These are phyloP conservation scores for Colinus virginianus DNA, from an alignment of 2,113 vertebrate species.

Conservation along the genomic window DNA sequence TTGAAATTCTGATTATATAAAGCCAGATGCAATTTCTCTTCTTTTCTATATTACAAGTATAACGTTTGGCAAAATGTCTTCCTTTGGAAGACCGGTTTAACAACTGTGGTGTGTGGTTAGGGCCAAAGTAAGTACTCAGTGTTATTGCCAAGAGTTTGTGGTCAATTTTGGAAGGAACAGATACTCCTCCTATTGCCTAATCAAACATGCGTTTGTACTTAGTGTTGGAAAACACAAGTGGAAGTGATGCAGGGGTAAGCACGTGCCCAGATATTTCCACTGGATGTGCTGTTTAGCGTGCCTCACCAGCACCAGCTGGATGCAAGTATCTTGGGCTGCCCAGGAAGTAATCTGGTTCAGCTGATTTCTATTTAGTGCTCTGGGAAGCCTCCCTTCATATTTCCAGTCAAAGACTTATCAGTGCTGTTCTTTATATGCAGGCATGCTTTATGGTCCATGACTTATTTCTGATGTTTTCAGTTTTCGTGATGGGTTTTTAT, in stretches of 20 bases:
- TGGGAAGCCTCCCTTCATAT: background rate
- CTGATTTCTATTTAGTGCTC: background rate
- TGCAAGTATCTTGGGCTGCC: background rate
- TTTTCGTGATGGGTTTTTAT: background rate
- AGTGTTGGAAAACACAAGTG: slow-evolving; percentile 1
- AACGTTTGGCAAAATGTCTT: background rate
- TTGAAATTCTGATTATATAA: background rate
- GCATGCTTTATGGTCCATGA: background rate
- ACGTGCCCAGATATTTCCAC: background rate
- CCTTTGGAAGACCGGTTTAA: slow-evolving; percentile 40
- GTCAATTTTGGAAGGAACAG: slow-evolving; percentile 63
- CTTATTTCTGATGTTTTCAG: background rate
- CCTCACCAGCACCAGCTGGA: background rate
- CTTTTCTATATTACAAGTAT: background rate
- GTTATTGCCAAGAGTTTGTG: slow-evolving; percentile 68
- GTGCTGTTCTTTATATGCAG: background rate
- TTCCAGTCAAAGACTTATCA: background rate
- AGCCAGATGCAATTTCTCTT: background rate
- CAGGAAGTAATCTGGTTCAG: background rate
- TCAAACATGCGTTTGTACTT: slow-evolving; percentile 48
- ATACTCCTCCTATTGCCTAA: slow-evolving; percentile 53
- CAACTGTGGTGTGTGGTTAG: slow-evolving; percentile 30
- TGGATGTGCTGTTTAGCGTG: slow-evolving; percentile 9
- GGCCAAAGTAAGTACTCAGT: slow-evolving; percentile 52
- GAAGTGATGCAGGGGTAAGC: background rate